phyloP scores from a whole-genome alignment of 2,888 invertebrate genomes.

The Cheilosia vernalis region DNA sequence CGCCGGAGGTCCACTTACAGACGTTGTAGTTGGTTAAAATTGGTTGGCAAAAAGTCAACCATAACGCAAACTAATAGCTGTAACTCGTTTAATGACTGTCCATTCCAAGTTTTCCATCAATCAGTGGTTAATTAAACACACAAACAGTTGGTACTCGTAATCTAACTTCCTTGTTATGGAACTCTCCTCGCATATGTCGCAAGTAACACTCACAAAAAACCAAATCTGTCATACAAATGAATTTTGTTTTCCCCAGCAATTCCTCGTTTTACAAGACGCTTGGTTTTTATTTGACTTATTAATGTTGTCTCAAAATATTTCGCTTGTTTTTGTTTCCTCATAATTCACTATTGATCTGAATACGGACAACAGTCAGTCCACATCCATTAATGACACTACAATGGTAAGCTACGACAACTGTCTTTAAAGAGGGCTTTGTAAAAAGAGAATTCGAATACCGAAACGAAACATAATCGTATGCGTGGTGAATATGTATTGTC shows the following conservation, averaged over 20 bases:
- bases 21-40: too few relatives aligned
- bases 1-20: too few relatives aligned
- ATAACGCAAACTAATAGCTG: too few relatives aligned
- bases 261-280: neutral
- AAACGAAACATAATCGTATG: neutral
- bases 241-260: neutral
- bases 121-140: neutral
- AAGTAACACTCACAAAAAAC: neutral
- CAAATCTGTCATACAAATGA: neutral
- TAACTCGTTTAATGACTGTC: too few relatives aligned
- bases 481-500: neutral
- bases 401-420: neutral
- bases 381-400: neutral
- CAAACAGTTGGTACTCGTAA: neutral
- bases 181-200: neutral
- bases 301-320: neutral
- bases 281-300: neutral
- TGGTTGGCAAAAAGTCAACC: too few relatives aligned
- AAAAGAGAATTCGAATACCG: neutral
- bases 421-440: neutral
- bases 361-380: neutral
- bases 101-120: neutral
- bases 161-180: neutral
- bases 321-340: neutral
- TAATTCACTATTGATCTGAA: neutral